phyloP scores from a whole-genome alignment of 2,113 vertebrate species.

The Eurystomus gularis region DNA sequence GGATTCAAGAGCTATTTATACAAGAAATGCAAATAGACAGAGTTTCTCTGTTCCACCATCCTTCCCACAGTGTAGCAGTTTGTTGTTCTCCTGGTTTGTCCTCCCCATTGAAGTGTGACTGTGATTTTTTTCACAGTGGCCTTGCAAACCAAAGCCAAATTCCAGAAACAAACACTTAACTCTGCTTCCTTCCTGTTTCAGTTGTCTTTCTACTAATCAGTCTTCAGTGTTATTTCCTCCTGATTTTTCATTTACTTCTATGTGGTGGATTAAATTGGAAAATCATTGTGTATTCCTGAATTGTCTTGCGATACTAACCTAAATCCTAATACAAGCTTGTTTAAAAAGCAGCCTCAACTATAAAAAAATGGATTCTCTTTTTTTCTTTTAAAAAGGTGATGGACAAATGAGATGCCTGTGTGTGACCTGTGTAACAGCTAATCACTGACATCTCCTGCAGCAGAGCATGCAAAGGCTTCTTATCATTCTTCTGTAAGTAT shows the following conservation, averaged over 20 bases:
- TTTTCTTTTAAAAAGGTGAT: background rate
- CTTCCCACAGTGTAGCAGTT: background rate
- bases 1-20: background rate
- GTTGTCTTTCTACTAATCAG: background rate
- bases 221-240: background rate
- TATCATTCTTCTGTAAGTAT: background rate
- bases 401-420: background rate
- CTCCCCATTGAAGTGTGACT: background rate
- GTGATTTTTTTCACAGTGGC: background rate
- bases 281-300: background rate
- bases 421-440: background rate
- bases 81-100: background rate
- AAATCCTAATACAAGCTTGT: background rate
- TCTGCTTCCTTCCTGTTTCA: background rate
- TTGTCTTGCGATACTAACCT: background rate
- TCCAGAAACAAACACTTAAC: background rate
- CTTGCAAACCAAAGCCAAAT: background rate
- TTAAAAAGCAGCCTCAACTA: background rate
- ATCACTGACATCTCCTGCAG: background rate
- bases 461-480: background rate
- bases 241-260: background rate
- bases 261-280: background rate
- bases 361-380: accelerated
- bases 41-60: background rate
- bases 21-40: background rate